Evolutionary conservation across 2,888 invertebrate species (phyloP).

Genomic region (Caenorhabditis panamensis): DNA sequence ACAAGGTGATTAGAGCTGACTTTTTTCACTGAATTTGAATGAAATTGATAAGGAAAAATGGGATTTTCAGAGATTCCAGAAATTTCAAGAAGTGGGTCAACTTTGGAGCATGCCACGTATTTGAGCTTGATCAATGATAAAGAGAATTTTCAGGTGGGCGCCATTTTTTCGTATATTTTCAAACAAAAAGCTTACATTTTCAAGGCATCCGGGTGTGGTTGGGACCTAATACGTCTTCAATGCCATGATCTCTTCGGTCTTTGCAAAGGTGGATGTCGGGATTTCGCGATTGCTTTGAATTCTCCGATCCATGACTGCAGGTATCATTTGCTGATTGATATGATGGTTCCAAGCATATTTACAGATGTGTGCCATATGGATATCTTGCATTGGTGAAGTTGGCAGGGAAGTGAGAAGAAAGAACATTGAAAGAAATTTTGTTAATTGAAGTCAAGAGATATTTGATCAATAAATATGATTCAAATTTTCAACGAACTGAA

Average conservation of each 20-base stretch:
- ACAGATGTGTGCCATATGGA: constrained; percentile 54
- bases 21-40: neutral
- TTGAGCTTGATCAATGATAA: constrained; percentile 58
- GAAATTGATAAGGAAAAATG: neutral
- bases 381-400: constrained; percentile 49
- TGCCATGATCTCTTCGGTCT: constrained; percentile 56
- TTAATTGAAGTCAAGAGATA: too few relatives aligned
- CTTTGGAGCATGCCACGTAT: constrained; percentile 45
- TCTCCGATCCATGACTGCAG: constrained; percentile 56
- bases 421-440: neutral
- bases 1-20: neutral
- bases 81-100: constrained; percentile 9
- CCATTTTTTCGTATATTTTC: too few relatives aligned
- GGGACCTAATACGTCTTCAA: constrained; percentile 51
- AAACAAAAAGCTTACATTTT: too few relatives aligned
- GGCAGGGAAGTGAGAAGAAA: constrained; percentile 23
- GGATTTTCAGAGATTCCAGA: constrained; percentile 29
- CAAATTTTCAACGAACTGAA: too few relatives aligned
- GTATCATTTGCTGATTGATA: constrained; percentile 2
- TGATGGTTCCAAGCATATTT: neutral
- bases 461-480: too few relatives aligned
- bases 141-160: constrained; percentile 53
- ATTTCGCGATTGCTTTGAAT: constrained; percentile 51
- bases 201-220: constrained; percentile 56
- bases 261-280: constrained; percentile 57